These are phyloP conservation scores for Synodontis membranacea DNA, from an alignment of 2,113 vertebrate species.

Conservation along the genomic window DNA sequence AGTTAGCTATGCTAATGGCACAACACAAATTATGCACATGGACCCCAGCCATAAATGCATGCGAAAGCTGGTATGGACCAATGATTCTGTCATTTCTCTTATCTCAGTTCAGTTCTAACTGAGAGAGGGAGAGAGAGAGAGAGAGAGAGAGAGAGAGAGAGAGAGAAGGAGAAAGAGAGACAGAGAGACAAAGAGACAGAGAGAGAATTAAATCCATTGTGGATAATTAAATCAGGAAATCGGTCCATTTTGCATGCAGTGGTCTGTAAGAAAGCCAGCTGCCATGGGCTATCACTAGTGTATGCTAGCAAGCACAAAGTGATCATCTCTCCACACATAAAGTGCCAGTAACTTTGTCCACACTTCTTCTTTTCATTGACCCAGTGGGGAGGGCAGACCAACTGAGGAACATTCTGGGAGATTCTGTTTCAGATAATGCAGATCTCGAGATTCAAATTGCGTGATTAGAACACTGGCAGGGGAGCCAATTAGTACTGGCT, in stretches of 20 bases:
- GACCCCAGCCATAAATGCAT: constrained; percentile 43
- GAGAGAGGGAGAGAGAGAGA: constrained; percentile 37
- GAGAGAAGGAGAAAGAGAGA: constrained; percentile 45
- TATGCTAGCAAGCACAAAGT: constrained; percentile 63
- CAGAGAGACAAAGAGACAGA: constrained; percentile 44
- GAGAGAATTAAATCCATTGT: constrained; percentile 63
- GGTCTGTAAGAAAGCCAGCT: constrained; percentile 76
- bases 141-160: constrained; percentile 17
- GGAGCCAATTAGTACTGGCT: constrained; percentile 48
- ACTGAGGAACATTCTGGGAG: constrained; percentile 30
- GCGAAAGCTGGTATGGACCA: constrained; percentile 42
- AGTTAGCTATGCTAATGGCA: constrained; percentile 52
- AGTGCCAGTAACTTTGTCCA: constrained; percentile 46
- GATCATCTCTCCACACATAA: constrained; percentile 49
- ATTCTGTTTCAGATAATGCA: constrained; percentile 44
- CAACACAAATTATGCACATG: constrained; percentile 31
- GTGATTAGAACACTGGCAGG: constrained; percentile 44
- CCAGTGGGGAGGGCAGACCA: constrained; percentile 38
- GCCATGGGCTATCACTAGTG: constrained; percentile 64
- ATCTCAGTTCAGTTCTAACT: constrained; percentile 56
- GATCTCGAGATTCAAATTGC: constrained; percentile 39
- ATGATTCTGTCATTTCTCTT: constrained; percentile 56
- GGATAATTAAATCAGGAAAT: constrained; percentile 72
- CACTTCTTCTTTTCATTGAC: constrained; percentile 6
- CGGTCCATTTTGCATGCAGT: constrained; percentile 74